A percentile compares a stretch with the other conserved stretches of the same genome.
Conservation (phyloP, 1,140 invertebrate genomes). For the Solen grandis region DNA sequence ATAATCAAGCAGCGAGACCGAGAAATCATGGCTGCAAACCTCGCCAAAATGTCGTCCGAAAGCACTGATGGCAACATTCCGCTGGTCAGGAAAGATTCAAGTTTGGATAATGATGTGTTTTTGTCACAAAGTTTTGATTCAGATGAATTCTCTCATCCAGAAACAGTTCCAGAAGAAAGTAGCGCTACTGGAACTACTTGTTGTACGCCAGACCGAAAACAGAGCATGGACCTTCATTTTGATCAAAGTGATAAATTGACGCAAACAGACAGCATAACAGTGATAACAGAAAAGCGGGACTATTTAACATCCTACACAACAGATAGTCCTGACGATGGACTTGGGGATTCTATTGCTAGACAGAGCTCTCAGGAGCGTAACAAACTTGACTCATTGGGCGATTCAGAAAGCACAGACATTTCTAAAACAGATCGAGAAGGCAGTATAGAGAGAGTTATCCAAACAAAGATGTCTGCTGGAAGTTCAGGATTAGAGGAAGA, state of each 20-base stretch:
- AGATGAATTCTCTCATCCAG: conserved; percentile 77
- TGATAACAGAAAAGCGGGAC: conserved; percentile 60
- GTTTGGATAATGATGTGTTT: conserved; percentile 85
- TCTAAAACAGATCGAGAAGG: conserved; percentile 68
- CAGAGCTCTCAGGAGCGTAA: conserved; percentile 72
- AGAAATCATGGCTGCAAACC: conserved; percentile 84
- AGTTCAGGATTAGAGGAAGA: conserved; percentile 77
- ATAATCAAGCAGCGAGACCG: conserved; percentile 93
- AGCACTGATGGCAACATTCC: conserved; percentile 81
- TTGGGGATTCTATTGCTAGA: conserved; percentile 75
- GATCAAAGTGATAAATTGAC: conserved; percentile 65
- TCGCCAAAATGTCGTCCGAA: conserved; percentile 84
- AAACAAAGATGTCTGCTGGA: conserved; percentile 82
- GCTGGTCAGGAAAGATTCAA: conserved; percentile 80
- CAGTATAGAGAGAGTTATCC: conserved; percentile 74
- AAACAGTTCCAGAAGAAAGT: conserved; percentile 79
- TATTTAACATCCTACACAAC: conserved; percentile 64
- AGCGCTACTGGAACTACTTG: conserved; percentile 73
- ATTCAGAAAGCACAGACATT: conserved; percentile 71
- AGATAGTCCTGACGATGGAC: conserved; percentile 78
- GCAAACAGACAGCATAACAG: conserved; percentile 62
- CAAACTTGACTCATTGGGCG: conserved; percentile 72
- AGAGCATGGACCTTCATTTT: conserved; percentile 71
- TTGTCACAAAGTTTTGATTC: conserved; percentile 78
- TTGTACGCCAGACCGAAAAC: conserved; percentile 75